Conservation (phyloP, 1,140 invertebrate genomes). For the Heliconius melpomene region DNA sequence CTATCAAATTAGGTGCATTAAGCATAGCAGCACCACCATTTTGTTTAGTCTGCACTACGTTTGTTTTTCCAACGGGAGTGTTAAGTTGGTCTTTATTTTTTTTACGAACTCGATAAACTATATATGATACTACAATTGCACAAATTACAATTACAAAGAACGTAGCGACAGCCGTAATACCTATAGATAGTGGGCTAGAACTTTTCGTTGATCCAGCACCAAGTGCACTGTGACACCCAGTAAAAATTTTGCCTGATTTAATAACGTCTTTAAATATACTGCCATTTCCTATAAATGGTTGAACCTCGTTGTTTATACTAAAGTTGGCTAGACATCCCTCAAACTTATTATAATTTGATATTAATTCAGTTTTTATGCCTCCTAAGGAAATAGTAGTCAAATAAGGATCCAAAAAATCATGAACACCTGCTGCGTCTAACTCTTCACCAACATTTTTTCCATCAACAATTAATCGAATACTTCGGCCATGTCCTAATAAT, state of each 20-base stretch:
- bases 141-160: conserved; percentile 95
- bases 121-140: conserved; percentile 93
- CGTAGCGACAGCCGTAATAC: conserved; percentile 95
- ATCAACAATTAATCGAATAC: conserved; percentile 87
- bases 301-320: conserved; percentile 92
- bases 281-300: conserved; percentile 93
- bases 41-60: conserved; percentile 84
- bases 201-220: conserved; percentile 88
- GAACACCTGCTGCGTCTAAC: conserved; percentile 90
- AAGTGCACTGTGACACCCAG: conserved; percentile 86
- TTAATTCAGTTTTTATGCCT: conserved; percentile 84
- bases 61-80: conserved; percentile 80
- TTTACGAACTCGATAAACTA: conserved; percentile 92
- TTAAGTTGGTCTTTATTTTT: conserved; percentile 91
- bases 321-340: conserved; percentile 95
- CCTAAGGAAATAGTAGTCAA: conserved; percentile 90
- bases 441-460: conserved; percentile 88
- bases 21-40: conserved; percentile 82
- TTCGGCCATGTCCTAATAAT: conserved; percentile 85
- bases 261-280: conserved; percentile 88
- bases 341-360: conserved; percentile 84
- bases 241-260: conserved; percentile 85
- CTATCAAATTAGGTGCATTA: conserved; percentile 82
- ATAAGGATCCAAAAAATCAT: conserved; percentile 96
- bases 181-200: conserved; percentile 93